These are phyloP conservation scores for Thera britannica DNA, from an alignment of 2,888 invertebrate species.

Conservation along the genomic window DNA sequence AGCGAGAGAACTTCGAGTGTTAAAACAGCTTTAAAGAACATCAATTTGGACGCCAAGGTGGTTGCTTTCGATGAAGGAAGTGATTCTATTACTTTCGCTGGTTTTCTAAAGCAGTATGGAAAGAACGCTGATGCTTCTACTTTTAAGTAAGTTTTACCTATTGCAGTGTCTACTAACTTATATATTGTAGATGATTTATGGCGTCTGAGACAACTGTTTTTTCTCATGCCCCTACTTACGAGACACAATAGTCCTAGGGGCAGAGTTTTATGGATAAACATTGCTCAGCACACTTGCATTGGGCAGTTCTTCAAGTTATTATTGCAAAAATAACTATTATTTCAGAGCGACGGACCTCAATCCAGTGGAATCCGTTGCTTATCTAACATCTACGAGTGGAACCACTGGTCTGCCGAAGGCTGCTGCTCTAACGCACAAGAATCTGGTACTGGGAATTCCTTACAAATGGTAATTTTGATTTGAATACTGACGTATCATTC, in stretches of 20 bases:
- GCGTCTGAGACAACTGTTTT: no score
- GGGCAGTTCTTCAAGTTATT: no score
- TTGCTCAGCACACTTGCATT: no score
- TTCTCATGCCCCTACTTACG: no score
- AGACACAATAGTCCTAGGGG: no score
- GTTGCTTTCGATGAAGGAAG: slow-evolving; percentile 36
- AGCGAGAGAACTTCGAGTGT: slow-evolving; percentile 51
- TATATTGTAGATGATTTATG: no score
- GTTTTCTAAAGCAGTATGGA: slow-evolving; percentile 51
- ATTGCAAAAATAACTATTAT: no score
- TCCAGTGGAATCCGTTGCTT: slow-evolving; percentile 42
- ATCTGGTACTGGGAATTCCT: slow-evolving; percentile 25
- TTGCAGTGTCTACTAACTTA: no score
- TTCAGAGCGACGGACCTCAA: slow-evolving; percentile 51
- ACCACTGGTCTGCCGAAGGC: slow-evolving; percentile 50
- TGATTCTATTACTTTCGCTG: slow-evolving; percentile 50
- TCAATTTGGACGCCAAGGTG: slow-evolving; percentile 11
- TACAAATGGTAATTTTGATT: slow-evolving; percentile 44
- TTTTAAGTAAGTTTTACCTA: slow-evolving; percentile 46
- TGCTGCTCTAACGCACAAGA: slow-evolving; percentile 44
- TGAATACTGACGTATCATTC: no score
- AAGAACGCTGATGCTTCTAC: slow-evolving; percentile 43
- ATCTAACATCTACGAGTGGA: slow-evolving; percentile 48
- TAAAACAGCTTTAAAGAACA: slow-evolving; percentile 46
- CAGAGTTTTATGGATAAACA: no score